phyloP scores from a whole-genome alignment of 2,888 invertebrate species.

The Harpalus rubripes region DNA sequence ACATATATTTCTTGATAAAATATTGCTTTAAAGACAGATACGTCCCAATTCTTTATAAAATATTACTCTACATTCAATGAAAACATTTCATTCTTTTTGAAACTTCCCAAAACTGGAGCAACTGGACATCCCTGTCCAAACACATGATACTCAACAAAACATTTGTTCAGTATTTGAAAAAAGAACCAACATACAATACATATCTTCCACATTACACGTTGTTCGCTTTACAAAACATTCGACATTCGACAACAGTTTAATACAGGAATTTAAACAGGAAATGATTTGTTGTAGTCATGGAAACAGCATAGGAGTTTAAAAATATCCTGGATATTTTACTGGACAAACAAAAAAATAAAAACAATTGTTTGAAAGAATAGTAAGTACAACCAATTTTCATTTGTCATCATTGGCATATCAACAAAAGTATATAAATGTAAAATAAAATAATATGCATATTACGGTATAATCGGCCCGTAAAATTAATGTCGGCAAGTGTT shows the following conservation, averaged over 20 bases:
- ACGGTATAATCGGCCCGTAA: too few relatives aligned
- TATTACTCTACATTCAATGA: background rate
- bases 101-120: background rate
- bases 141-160: conserved; percentile 7
- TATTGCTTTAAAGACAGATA: conserved; percentile 9
- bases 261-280: conserved; percentile 34
- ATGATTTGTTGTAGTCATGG: conserved; percentile 16
- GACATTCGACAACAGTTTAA: conserved; percentile 43
- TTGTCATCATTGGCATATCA: too few relatives aligned
- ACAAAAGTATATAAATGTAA: too few relatives aligned
- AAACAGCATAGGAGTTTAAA: background rate
- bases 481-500: too few relatives aligned
- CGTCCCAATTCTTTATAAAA: background rate
- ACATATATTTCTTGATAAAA: conserved; percentile 2
- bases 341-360: too few relatives aligned
- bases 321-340: too few relatives aligned
- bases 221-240: conserved; percentile 2
- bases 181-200: conserved; percentile 27
- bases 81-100: background rate
- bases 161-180: conserved; percentile 34
- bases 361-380: too few relatives aligned
- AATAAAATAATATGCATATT: too few relatives aligned
- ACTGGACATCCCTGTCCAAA: conserved; percentile 40
- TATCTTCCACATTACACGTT: conserved; percentile 36
- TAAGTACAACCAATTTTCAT: too few relatives aligned